Evolutionary conservation across 2,888 invertebrate genomes (phyloP).

Genomic region (Mellilla xanthometata): DNA sequence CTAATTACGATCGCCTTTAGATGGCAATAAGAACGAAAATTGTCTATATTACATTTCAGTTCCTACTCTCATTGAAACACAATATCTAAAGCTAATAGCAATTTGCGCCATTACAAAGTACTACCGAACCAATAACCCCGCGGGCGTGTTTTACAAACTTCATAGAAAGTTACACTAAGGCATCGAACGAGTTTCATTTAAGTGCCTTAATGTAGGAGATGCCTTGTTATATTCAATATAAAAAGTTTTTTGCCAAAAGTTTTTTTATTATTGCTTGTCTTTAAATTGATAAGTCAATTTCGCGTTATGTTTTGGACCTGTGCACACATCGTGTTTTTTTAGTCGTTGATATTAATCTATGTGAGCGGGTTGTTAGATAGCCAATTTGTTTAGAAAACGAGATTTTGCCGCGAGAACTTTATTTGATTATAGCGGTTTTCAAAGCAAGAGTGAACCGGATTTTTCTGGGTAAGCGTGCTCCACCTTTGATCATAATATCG

Average conservation of each 20-base stretch:
- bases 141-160: conserved; percentile 9
- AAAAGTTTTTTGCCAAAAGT: conserved; percentile 20
- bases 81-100: conserved; percentile 2
- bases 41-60: too few relatives aligned
- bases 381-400: conserved; percentile 15
- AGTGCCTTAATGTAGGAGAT: conserved; percentile 3
- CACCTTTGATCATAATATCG: too few relatives aligned
- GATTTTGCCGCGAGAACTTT: background rate
- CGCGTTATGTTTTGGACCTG: conserved; percentile 9
- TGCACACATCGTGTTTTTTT: too few relatives aligned
- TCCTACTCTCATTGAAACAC: background rate
- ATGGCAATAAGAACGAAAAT: too few relatives aligned
- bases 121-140: conserved; percentile 5
- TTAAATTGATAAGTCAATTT: conserved; percentile 22
- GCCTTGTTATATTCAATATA: conserved; percentile 23
- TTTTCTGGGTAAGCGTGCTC: too few relatives aligned
- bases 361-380: conserved; percentile 7
- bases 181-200: conserved; percentile 6
- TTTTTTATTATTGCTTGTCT: conserved; percentile 21
- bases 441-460: too few relatives aligned
- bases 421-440: too few relatives aligned
- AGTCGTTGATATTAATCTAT: conserved; percentile 12
- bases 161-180: conserved; percentile 17
- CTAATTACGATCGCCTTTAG: too few relatives aligned
- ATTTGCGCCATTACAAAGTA: conserved; percentile 3